phyloP scores from a whole-genome alignment of 2,888 invertebrate genomes.

The Platycheirus rosarum region DNA sequence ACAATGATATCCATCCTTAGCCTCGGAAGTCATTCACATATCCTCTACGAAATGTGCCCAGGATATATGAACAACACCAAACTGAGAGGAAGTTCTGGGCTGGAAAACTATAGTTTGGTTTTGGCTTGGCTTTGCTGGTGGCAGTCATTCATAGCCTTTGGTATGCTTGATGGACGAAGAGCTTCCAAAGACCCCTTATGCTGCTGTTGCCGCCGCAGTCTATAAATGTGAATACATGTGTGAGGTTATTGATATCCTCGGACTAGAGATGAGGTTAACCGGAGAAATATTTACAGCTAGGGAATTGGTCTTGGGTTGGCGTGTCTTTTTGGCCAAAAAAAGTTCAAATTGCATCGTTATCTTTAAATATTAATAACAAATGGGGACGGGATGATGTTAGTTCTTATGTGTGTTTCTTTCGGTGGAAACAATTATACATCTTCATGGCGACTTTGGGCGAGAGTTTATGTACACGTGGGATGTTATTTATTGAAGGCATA shows the following conservation, averaged over 20 bases:
- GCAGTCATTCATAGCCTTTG: conserved; percentile 35
- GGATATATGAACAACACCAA: conserved; percentile 68
- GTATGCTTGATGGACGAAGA: conserved; percentile 51
- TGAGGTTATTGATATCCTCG: conserved; percentile 68
- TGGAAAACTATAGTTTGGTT: conserved; percentile 11
- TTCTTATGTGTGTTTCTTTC: background rate
- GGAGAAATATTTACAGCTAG: conserved; percentile 68
- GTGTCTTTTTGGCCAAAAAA: conserved; percentile 66
- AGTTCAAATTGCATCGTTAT: conserved; percentile 74
- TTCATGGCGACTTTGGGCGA: conserved; percentile 47
- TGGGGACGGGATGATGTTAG: conserved; percentile 29
- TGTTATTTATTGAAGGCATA: conserved; percentile 32
- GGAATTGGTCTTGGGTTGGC: conserved; percentile 71
- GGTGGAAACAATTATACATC: background rate
- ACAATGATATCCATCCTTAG: conserved; percentile 74
- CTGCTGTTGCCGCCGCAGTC: conserved; percentile 17
- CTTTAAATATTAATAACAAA: conserved; percentile 72
- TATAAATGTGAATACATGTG: conserved; percentile 62
- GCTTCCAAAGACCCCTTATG: conserved; percentile 23
- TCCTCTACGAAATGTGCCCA: conserved; percentile 64
- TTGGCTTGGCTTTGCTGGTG: conserved; percentile 11
- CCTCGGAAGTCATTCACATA: conserved; percentile 74
- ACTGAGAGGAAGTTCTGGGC: conserved; percentile 21
- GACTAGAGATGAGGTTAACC: conserved; percentile 62
- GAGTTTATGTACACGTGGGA: conserved; percentile 20